Conservation (phyloP, 2,888 invertebrate genomes). For the Phoenoteleia sp. region DNA sequence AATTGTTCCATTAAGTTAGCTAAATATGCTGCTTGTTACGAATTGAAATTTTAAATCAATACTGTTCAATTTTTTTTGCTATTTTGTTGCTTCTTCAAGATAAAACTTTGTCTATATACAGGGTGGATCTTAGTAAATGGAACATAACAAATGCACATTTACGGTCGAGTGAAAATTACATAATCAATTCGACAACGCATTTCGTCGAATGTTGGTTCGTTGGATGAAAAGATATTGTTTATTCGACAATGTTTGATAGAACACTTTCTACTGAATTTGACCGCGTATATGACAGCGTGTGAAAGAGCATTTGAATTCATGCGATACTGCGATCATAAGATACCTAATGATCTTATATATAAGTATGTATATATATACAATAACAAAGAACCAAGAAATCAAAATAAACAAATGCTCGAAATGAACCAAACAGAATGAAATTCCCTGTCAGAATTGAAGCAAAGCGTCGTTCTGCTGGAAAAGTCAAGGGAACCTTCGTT, state of each 20-base stretch:
- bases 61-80: too few species aligned
- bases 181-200: slow-evolving; percentile 66
- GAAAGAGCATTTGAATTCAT: slow-evolving; percentile 62
- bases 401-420: background rate
- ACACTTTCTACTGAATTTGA: slow-evolving; percentile 53
- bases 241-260: slow-evolving; percentile 63
- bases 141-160: slow-evolving; percentile 57
- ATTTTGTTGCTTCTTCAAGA: too few species aligned
- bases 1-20: too few species aligned
- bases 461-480: background rate
- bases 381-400: background rate
- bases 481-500: background rate
- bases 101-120: too few species aligned
- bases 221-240: slow-evolving; percentile 70
- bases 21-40: too few species aligned
- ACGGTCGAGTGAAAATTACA: slow-evolving; percentile 43
- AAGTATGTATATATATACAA: slow-evolving; percentile 32
- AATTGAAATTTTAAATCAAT: too few species aligned
- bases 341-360: slow-evolving; percentile 33
- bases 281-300: slow-evolving; percentile 63
- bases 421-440: background rate
- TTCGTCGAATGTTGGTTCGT: slow-evolving; percentile 73
- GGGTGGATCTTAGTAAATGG: too few species aligned
- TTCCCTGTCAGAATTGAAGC: slow-evolving; percentile 1
- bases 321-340: slow-evolving; percentile 46